Evolutionary conservation across 2,888 invertebrate species (phyloP).

Genomic region (Acanthopleura granulata): DNA sequence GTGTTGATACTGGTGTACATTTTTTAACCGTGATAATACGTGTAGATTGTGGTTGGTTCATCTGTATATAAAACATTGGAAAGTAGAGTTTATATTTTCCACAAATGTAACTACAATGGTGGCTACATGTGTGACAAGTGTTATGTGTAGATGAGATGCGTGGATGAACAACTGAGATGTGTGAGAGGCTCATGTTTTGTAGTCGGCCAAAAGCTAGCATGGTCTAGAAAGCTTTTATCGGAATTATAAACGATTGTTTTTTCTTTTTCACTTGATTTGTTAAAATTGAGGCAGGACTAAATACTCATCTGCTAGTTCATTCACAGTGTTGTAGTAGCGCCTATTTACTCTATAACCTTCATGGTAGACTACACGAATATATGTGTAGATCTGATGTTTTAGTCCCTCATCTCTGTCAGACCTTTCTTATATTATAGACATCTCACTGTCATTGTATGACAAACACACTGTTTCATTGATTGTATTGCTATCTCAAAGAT

Average conservation of each 20-base stretch:
- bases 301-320: constrained; percentile 9
- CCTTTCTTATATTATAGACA: neutral
- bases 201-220: too few relatives aligned
- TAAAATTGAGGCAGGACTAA: constrained; percentile 7
- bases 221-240: too few relatives aligned
- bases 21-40: neutral
- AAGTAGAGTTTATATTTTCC: constrained; percentile 18
- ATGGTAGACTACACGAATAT: neutral
- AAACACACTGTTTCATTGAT: too few relatives aligned
- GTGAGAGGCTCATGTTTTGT: too few relatives aligned
- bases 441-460: too few relatives aligned
- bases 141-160: too few relatives aligned
- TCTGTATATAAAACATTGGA: constrained; percentile 18
- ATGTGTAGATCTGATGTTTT: neutral
- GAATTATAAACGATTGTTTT: too few relatives aligned
- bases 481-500: neutral
- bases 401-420: neutral
- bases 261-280: too few relatives aligned
- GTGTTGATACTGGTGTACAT: neutral
- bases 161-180: too few relatives aligned
- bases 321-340: too few relatives aligned
- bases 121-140: neutral
- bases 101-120: neutral
- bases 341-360: too few relatives aligned
- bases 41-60: constrained; percentile 1